phyloP scores from a whole-genome alignment of 2,888 invertebrate genomes.

The Coelinius sp. region DNA sequence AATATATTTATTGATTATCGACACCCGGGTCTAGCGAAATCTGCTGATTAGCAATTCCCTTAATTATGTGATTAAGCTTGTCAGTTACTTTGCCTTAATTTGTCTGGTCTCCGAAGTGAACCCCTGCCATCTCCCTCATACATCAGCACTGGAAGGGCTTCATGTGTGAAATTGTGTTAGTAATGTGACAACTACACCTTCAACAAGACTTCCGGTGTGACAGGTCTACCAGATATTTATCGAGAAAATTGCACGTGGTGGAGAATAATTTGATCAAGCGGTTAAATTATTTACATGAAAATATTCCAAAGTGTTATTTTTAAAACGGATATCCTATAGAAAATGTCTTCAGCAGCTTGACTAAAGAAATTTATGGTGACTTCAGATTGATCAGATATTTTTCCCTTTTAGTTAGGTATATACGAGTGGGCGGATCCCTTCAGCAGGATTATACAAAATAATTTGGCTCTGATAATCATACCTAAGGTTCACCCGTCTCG shows the following conservation, averaged over 20 bases:
- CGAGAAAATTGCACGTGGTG: not conserved
- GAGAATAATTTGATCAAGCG: not conserved
- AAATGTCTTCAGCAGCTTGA: no score
- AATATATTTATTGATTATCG: not conserved
- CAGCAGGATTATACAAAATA: no score
- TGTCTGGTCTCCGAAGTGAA: not conserved
- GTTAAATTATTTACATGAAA: not conserved
- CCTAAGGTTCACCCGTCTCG: no score
- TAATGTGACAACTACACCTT: not conserved
- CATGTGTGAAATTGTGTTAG: not conserved
- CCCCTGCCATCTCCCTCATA: not conserved
- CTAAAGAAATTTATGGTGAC: no score
- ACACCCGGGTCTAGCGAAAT: constrained; percentile 46
- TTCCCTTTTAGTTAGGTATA: no score
- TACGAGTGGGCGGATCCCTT: no score
- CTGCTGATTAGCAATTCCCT: constrained; percentile 57
- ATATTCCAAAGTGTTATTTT: no score
- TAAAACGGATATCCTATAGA: no score
- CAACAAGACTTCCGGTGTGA: not conserved
- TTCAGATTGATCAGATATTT: no score
- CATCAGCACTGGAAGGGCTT: not conserved
- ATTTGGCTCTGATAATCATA: no score
- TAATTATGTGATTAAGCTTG: constrained; percentile 50
- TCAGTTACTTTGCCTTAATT: constrained; percentile 25
- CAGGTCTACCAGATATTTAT: not conserved